Evolutionary conservation across 2,113 vertebrate species (phyloP).

Genomic region (Peromyscus californicus): DNA sequence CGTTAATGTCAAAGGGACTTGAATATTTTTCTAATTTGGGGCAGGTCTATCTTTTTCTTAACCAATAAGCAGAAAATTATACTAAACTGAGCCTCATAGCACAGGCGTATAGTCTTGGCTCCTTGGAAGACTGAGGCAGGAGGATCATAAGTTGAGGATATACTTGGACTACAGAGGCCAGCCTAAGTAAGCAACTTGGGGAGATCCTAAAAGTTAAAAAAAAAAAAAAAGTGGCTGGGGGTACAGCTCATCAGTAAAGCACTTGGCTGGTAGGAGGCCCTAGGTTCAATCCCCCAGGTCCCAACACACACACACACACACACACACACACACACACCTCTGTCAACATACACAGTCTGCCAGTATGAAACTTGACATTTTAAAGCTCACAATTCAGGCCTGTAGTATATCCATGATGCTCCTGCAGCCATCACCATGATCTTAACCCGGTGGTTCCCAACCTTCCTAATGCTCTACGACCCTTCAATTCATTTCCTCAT

Average conservation of each 20-base stretch:
- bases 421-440: background rate
- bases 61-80: slow-evolving; percentile 4
- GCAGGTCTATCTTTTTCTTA: slow-evolving; percentile 16
- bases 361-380: slow-evolving; percentile 1
- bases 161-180: background rate
- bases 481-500: background rate
- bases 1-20: background rate
- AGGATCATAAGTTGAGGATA: background rate
- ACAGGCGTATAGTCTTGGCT: background rate
- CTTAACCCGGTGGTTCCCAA: background rate
- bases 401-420: background rate
- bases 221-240: background rate
- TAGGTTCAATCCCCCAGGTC: background rate
- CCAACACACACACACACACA: background rate
- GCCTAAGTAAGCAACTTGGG: background rate
- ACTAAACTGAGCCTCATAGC: background rate
- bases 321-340: background rate
- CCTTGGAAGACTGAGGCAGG: background rate
- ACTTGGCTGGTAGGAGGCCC: background rate
- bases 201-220: background rate
- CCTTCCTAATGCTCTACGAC: background rate
- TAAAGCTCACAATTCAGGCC: background rate
- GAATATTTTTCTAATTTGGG: slow-evolving; percentile 16
- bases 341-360: background rate
- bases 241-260: background rate